Conservation (phyloP, 2,888 invertebrate genomes). For the Coremacera marginata region DNA sequence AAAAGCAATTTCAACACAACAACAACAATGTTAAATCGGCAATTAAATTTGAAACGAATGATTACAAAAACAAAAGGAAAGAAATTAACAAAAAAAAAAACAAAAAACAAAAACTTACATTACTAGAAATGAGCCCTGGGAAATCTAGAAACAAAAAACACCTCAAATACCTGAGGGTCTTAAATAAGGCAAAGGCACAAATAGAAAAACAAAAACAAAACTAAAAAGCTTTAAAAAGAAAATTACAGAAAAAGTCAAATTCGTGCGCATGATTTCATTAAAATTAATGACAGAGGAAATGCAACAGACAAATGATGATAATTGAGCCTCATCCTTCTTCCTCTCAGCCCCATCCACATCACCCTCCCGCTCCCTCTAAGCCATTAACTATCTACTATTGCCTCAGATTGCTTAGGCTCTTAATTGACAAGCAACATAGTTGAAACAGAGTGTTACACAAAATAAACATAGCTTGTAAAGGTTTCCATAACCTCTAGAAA, state of each 20-base stretch:
- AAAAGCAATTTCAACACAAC: neutral
- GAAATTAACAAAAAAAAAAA: neutral
- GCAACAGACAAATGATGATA: slow-evolving; percentile 19
- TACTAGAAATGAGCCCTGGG: neutral
- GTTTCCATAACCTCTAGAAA: too few species aligned
- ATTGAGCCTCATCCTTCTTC: neutral
- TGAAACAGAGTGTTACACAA: neutral
- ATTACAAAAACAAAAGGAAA: neutral
- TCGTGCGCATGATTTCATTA: slow-evolving; percentile 39
- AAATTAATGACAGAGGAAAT: slow-evolving; percentile 18
- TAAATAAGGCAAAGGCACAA: neutral
- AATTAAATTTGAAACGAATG: slow-evolving; percentile 42
- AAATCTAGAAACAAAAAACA: slow-evolving; percentile 2
- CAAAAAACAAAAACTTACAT: neutral
- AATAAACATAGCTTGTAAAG: too few species aligned
- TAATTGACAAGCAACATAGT: slow-evolving; percentile 16
- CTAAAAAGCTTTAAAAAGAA: neutral
- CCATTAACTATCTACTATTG: neutral
- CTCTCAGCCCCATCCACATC: neutral
- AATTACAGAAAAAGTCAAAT: slow-evolving; percentile 37
- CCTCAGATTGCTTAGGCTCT: neutral
- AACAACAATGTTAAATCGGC: slow-evolving; percentile 26
- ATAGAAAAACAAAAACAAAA: neutral
- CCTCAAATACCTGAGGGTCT: neutral
- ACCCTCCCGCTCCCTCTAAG: neutral